These are phyloP conservation scores for Galbula dea DNA, from an alignment of 2,113 vertebrate genomes.

Conservation along the genomic window DNA sequence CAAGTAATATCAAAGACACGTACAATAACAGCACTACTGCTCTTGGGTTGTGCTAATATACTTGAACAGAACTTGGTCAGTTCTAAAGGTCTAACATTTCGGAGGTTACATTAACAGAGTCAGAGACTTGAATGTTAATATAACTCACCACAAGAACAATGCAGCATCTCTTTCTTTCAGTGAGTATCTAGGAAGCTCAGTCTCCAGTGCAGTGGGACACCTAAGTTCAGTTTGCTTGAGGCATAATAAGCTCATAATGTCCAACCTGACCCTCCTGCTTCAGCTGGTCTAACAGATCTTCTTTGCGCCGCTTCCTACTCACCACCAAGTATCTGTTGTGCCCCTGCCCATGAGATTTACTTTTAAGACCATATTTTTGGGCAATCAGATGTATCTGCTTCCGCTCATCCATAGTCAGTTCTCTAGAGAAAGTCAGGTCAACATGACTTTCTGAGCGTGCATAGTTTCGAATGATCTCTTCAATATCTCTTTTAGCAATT, in stretches of 20 bases:
- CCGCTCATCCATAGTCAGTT: constrained; percentile 92
- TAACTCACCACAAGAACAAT: constrained; percentile 58
- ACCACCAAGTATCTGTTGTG: constrained; percentile 88
- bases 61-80: constrained; percentile 33
- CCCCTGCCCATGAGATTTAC: constrained; percentile 93
- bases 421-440: constrained; percentile 92
- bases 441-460: constrained; percentile 88
- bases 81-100: constrained; percentile 54
- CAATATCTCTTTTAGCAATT: constrained; percentile 90
- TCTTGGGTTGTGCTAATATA: constrained; percentile 61
- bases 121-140: constrained; percentile 30
- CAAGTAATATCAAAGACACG: constrained; percentile 67
- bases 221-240: constrained; percentile 76
- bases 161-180: constrained; percentile 52
- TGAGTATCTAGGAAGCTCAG: not conserved
- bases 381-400: constrained; percentile 94
- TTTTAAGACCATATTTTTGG: constrained; percentile 90
- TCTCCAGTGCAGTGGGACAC: not conserved
- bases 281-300: constrained; percentile 91
- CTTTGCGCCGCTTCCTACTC: constrained; percentile 89
- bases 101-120: constrained; percentile 67
- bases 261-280: constrained; percentile 95
- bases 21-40: constrained; percentile 65
- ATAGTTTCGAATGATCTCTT: constrained; percentile 92
- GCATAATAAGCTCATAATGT: constrained; percentile 92